Conservation (phyloP, 2,888 invertebrate genomes). For the Phalera bucephala region DNA sequence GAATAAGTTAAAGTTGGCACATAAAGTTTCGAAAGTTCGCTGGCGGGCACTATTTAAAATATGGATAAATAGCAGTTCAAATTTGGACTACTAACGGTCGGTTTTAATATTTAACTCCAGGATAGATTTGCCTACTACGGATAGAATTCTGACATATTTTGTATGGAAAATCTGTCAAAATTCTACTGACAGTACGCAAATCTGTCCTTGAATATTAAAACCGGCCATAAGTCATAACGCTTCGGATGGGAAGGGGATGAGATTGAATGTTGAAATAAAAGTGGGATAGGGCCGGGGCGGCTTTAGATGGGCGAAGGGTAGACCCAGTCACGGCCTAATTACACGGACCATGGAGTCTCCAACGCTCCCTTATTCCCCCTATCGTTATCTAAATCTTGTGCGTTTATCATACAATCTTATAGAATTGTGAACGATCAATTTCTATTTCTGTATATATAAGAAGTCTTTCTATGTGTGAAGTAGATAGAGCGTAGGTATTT, state of each 20-base stretch:
- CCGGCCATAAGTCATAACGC: background rate
- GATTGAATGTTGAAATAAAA: constrained; percentile 24
- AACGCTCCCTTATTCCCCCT: constrained; percentile 29
- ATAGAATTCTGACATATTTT: no score
- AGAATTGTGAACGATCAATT: no score
- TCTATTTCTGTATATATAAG: no score
- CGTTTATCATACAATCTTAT: constrained; percentile 21
- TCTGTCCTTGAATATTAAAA: no score
- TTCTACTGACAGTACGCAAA: no score
- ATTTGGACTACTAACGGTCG: no score
- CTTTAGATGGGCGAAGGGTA: constrained; percentile 31
- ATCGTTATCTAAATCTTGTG: constrained; percentile 29
- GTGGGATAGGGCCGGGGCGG: constrained; percentile 12
- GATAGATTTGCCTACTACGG: no score
- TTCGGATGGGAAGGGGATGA: background rate
- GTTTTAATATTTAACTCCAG: no score
- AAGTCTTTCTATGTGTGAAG: no score
- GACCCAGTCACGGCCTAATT: constrained; percentile 44
- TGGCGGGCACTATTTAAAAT: background rate
- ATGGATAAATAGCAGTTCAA: background rate
- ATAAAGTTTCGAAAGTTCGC: background rate
- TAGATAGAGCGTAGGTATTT: no score
- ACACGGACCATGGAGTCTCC: constrained; percentile 35
- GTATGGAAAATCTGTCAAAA: no score
- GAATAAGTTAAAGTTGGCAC: background rate